Percentiles rank a stretch among this genome's conserved stretches.
phyloP scores from a whole-genome alignment of 2,113 vertebrate genomes.

The Actinemys pallida region DNA sequence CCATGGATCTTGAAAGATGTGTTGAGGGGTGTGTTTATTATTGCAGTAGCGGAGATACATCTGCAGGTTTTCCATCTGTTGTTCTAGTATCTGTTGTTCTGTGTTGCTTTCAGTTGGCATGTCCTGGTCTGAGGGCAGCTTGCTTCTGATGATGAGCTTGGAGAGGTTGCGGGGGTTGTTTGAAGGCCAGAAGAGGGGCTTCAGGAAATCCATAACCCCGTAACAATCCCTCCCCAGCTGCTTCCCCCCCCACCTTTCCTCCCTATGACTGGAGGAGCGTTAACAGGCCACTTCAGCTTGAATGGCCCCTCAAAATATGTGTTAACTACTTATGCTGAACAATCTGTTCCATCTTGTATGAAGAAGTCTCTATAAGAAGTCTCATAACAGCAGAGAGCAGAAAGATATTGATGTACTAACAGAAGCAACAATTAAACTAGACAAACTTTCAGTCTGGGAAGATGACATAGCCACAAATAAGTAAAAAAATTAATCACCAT shows the following conservation, averaged over 20 bases:
- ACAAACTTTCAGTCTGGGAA: neutral
- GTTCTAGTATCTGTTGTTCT: neutral
- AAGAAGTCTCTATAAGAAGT: neutral
- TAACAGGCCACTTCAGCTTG: neutral
- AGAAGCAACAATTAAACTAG: neutral
- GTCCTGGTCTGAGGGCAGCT: neutral
- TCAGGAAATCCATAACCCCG: neutral
- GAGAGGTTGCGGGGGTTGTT: neutral
- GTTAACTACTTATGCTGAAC: neutral
- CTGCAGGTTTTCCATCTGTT: neutral
- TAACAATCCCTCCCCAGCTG: neutral
- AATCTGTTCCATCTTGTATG: neutral
- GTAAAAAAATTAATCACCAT: neutral
- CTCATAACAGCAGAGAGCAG: neutral
- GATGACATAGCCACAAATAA: neutral
- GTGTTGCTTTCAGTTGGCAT: neutral
- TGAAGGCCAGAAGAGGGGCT: neutral
- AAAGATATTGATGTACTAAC: rapidly evolving
- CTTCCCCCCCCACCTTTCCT: neutral
- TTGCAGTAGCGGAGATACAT: neutral
- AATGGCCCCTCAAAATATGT: neutral
- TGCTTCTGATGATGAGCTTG: neutral
- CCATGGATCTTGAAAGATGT: neutral
- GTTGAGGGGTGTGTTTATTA: neutral
- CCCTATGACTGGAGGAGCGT: neutral